phyloP scores from a whole-genome alignment of 2,888 invertebrate genomes.

The Celastrina argiolus region DNA sequence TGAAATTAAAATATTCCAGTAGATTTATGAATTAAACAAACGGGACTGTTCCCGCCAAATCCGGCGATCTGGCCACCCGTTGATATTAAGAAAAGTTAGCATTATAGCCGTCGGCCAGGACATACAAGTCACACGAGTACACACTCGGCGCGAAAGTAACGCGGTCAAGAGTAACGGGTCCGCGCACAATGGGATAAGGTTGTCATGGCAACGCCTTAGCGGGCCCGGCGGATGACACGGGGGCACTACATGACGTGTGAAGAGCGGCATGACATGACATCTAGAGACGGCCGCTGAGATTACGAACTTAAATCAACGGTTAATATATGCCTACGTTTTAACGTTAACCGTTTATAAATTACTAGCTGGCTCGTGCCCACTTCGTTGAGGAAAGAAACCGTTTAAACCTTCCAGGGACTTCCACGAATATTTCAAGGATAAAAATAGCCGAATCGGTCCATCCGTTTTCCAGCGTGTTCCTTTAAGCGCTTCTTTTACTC shows the following conservation, averaged over 20 bases:
- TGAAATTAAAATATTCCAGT: no score
- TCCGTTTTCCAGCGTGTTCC: no score
- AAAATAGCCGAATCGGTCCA: no score
- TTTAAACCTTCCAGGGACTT: no score
- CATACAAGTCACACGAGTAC: slow-evolving; percentile 22
- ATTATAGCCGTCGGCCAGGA: slow-evolving; percentile 18
- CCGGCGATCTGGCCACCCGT: background rate
- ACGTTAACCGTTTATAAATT: no score
- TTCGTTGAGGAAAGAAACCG: no score
- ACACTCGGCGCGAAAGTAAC: slow-evolving; percentile 39
- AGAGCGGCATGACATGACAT: background rate
- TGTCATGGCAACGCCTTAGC: slow-evolving; percentile 8
- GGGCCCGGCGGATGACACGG: background rate
- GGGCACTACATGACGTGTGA: background rate
- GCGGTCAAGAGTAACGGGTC: slow-evolving; percentile 50
- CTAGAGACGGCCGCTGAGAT: no score
- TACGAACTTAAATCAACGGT: no score
- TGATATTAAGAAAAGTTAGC: slow-evolving; percentile 22
- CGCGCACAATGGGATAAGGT: slow-evolving; percentile 19
- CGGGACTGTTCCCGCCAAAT: background rate
- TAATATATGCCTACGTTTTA: no score
- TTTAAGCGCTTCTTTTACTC: no score
- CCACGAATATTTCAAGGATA: no score
- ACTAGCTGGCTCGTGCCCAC: no score
- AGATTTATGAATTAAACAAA: background rate